Conservation (phyloP, 2,888 invertebrate species). For the Chrysomela aeneicollis region DNA sequence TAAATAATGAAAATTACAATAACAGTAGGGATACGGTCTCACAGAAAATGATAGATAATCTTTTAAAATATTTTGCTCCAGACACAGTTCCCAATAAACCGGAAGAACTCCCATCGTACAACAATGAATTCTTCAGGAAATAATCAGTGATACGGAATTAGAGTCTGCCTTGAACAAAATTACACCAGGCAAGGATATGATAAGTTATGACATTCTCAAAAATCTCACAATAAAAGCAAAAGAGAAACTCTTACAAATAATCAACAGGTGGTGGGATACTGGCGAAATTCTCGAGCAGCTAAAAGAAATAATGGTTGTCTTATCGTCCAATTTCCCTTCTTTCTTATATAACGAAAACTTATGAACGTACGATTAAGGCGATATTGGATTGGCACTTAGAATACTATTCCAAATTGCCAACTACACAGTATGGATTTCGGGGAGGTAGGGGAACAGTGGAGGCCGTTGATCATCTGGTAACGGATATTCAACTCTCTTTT, state of each 20-base stretch:
- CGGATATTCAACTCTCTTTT: constrained; percentile 16
- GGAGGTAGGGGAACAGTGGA: constrained; percentile 10
- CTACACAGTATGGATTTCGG: constrained; percentile 24
- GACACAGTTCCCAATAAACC: constrained; percentile 7
- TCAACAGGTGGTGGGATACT: not conserved
- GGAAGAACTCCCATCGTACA: not conserved
- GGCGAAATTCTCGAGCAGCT: constrained; percentile 8
- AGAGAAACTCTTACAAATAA: constrained; percentile 5
- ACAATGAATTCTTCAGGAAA: not conserved
- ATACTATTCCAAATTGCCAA: constrained; percentile 7
- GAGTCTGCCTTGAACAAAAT: constrained; percentile 14
- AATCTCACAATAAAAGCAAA: not conserved
- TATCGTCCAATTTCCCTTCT: constrained; percentile 12
- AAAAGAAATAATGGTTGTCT: constrained; percentile 13
- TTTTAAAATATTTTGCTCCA: constrained; percentile 11
- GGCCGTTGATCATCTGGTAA: constrained; percentile 19
- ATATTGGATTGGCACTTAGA: constrained; percentile 9
- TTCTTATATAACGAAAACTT: constrained; percentile 7
- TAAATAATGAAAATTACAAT: constrained; percentile 2
- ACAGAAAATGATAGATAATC: not conserved
- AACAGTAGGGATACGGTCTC: not conserved
- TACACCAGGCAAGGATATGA: constrained; percentile 11
- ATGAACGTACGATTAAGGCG: constrained; percentile 14
- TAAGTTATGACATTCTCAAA: constrained; percentile 17
- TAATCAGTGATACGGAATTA: constrained; percentile 12